Evolutionary conservation across 2,113 vertebrate species (phyloP).

Genomic region (Hiodon tergisus): DNA sequence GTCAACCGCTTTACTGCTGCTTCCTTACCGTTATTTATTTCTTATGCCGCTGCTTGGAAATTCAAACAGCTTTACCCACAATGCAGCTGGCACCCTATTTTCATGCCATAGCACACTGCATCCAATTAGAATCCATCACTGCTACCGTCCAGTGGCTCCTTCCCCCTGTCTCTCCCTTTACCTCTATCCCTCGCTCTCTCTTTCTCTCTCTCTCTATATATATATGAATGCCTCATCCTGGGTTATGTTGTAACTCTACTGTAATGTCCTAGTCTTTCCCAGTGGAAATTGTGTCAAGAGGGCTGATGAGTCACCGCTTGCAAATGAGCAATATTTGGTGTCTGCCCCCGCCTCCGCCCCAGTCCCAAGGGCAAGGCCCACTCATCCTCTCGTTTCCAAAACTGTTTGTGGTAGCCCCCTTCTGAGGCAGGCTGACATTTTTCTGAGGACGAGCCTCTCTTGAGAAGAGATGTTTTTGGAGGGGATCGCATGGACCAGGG

Average conservation of each 20-base stretch:
- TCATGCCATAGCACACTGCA: constrained; percentile 44
- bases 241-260: not conserved
- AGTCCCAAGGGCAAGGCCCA: not conserved
- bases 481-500: not conserved
- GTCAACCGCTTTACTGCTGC: not conserved
- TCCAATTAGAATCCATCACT: constrained; percentile 58
- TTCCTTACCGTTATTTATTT: constrained; percentile 1
- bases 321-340: not conserved
- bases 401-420: not conserved
- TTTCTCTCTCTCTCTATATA: not conserved
- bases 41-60: not conserved
- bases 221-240: not conserved
- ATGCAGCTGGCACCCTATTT: constrained; percentile 48
- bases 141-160: not conserved
- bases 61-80: constrained; percentile 38
- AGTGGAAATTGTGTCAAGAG: not conserved
- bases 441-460: not conserved
- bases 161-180: constrained; percentile 6
- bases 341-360: not conserved
- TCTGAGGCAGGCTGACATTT: constrained; percentile 22
- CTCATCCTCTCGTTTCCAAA: not conserved
- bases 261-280: not conserved
- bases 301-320: not conserved
- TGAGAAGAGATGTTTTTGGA: constrained; percentile 11
- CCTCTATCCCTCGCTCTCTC: constrained; percentile 10